Base-by-base conservation (phyloP, 2,113 vertebrate species). In the Amblyornis subalaris region DNA sequence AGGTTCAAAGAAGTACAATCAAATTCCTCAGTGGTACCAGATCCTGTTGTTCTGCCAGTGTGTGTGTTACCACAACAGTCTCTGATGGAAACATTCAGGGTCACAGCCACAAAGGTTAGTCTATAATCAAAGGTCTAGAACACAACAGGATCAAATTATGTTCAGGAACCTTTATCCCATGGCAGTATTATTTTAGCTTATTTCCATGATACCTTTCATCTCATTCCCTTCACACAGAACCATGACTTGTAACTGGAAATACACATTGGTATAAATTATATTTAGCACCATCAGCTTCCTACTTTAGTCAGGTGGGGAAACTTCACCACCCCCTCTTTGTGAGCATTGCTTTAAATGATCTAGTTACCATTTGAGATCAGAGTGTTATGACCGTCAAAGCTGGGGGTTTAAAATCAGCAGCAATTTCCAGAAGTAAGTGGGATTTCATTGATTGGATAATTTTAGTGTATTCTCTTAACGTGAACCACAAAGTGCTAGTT, bases 361-460 rank as follows among this genome's bases (percentile, higher is more conserved):
- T 26, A 89, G 82, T 73, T 86, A 62, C 42, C 70, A 65, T 85
- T 33, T 35, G 61, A 89, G 66, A 89, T 81, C 78, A 91, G 85
- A 83, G 73, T 81, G 58, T 91, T 82, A 60, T 48, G 51, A 84
- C 90, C 77, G 14, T 88, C 54, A 74, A 66, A 67, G 44, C 75
- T 25, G 47, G 31, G 33, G 67, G 77, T 61, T 95, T 64, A 60
- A 93, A 94, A 53, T 87, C 82, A 88, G 75, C 60, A 85, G 53
- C 55, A 38, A 51, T 88, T 95, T 93, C 86, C 86, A 94, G 67
- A 95, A 94, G 19, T 57, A 81, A 58, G 78, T 85, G 38, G 77
- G 87, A 90, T 79, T 94, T 85, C 62, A 91, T 62, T 90, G 94
- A 95, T 75, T 92, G 64, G 93, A 91, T 94, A 95, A 96, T 96